phyloP scores from a whole-genome alignment of 2,797 vertebrate genomes.

The Galago senegalensis region DNA sequence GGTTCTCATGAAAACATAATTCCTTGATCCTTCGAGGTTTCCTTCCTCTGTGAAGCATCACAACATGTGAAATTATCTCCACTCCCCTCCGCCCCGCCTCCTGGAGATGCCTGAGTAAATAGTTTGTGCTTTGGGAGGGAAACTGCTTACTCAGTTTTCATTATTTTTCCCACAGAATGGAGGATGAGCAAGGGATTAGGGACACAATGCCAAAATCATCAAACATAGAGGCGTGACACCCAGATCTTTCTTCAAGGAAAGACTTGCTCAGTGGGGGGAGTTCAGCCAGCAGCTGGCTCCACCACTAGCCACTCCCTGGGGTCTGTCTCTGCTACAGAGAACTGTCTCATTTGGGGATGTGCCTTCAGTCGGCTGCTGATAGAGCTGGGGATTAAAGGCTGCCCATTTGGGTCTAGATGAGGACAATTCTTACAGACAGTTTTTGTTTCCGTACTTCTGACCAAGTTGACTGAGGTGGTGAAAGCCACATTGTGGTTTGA shows the following conservation, averaged over 20 bases:
- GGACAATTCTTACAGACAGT: background rate
- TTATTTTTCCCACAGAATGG: background rate
- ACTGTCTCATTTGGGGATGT: background rate
- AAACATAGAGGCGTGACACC: background rate
- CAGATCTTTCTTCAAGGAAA: background rate
- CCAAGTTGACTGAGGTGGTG: background rate
- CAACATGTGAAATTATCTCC: background rate
- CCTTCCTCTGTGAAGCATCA: background rate
- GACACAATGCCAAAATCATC: background rate
- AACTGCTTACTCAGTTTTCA: background rate
- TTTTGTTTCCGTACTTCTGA: background rate
- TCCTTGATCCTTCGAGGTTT: background rate
- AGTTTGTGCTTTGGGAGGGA: background rate
- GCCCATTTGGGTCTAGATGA: background rate
- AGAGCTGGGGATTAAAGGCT: background rate
- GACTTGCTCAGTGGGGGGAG: background rate
- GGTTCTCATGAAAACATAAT: background rate
- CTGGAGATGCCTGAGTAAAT: background rate
- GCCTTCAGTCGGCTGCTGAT: background rate
- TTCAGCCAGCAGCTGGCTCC: background rate
- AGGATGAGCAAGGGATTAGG: background rate
- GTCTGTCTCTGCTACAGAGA: background rate
- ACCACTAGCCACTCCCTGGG: background rate
- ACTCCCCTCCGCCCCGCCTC: fast-evolving
- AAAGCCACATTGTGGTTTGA: background rate